Evolutionary conservation across 2,797 vertebrate genomes (phyloP), one percentile per base, ranked within the genome.

Genomic region (Caiman crocodilus): DNA sequence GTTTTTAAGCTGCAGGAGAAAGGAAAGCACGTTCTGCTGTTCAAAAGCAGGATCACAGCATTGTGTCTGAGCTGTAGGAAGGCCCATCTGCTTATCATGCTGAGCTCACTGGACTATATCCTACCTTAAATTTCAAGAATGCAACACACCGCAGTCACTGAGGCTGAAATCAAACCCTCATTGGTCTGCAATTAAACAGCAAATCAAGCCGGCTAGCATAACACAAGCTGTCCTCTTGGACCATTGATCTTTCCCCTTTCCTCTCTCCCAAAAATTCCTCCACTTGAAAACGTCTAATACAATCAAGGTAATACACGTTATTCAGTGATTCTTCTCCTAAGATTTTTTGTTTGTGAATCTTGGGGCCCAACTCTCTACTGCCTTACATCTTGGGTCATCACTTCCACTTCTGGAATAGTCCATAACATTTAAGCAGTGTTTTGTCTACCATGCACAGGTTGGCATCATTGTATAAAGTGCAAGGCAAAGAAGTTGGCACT

Each of bases 121-220:
- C n/a, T 11, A 12, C 57, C 9, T 26, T 16, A 6, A 55, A 28
- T 16, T 23, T 17, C 23, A 28, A 2, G 25, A 4, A 9, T 4
- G 25, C 17, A 71, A 67, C 63, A 8, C 7, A 55, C 14, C 3
- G 81, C 25, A 23, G 20, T 35, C 61, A 60, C 11, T 20, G 4
- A 50, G 0, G 1, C 50, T 30, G 25, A 21, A 0, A 1, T 26
- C 20, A 79, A 79, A 58, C 18, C 14, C n/a, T 4, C 56, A 13
- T 10, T 35, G 9, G 32, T 16, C 58, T 77, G 59, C 65, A 61
- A 12, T 20, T 25, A 73, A 74, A 21, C 78, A 58, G 23, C 56
- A 42, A 28, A 73, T 14, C 61, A 32, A 71, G 67, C 30, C 18
- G 7, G 12, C 28, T 23, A 30, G 69, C 1, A 3, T 6, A 64